Evolutionary conservation across 2,888 invertebrate genomes (phyloP).

Genomic region (Protophormia terraenovae): DNA sequence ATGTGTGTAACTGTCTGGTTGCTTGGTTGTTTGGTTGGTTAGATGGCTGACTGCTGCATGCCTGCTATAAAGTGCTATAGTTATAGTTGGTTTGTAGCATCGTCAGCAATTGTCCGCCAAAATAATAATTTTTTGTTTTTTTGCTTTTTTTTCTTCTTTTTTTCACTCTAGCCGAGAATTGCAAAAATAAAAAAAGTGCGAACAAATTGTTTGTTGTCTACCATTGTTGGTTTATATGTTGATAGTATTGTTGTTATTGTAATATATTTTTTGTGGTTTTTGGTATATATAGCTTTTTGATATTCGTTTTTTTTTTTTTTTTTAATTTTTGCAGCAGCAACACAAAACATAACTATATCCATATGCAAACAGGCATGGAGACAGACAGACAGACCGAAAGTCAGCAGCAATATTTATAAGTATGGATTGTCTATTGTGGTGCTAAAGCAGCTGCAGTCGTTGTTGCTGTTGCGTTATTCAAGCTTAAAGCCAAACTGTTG

Average conservation of each 20-base stretch:
- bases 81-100: background rate
- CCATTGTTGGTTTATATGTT: slow-evolving; percentile 51
- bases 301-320: slow-evolving; percentile 6
- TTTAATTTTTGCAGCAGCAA: background rate
- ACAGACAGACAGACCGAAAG: background rate
- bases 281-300: slow-evolving; percentile 29
- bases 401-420: slow-evolving; percentile 25
- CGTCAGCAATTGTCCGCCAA: slow-evolving; percentile 56
- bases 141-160: slow-evolving; percentile 20
- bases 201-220: slow-evolving; percentile 66
- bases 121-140: slow-evolving; percentile 46
- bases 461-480: slow-evolving; percentile 74
- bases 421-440: slow-evolving; percentile 60
- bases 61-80: slow-evolving; percentile 7
- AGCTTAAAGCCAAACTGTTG: slow-evolving; percentile 77
- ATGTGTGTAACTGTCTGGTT: slow-evolving; percentile 17
- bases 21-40: background rate
- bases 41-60: slow-evolving; percentile 18
- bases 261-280: slow-evolving; percentile 53
- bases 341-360: slow-evolving; percentile 21
- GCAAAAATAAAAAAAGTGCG: slow-evolving; percentile 56
- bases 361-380: slow-evolving; percentile 22
- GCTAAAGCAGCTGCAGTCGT: slow-evolving; percentile 51
- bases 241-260: slow-evolving; percentile 17
- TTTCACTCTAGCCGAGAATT: slow-evolving; percentile 15